These are phyloP conservation scores for Andrena chrysosceles DNA, from an alignment of 2,888 invertebrate species.

Conservation along the genomic window DNA sequence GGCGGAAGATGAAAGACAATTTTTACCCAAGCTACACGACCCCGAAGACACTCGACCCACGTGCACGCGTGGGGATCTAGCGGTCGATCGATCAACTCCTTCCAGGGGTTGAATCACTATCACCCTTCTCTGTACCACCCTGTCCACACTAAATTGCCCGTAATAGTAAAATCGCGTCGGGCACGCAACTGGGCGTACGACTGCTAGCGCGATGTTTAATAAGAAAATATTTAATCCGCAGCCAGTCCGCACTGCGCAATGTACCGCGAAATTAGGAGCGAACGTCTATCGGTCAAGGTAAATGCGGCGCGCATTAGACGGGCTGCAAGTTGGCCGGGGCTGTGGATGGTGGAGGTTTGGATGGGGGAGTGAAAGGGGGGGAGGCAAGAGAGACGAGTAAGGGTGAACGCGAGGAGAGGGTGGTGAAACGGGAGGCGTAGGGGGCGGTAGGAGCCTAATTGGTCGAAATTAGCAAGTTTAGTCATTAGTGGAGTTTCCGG, in stretches of 20 bases:
- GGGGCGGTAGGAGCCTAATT: conserved; percentile 80
- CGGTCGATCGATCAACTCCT: conserved; percentile 19
- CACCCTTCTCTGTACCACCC: conserved; percentile 3
- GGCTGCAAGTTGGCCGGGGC: conserved; percentile 64
- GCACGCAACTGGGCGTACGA: background rate
- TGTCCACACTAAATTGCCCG: conserved; percentile 15
- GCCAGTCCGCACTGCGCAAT: conserved; percentile 70
- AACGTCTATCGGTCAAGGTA: conserved; percentile 82
- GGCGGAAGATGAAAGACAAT: background rate
- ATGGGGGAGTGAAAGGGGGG: background rate
- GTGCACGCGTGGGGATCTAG: conserved; percentile 2
- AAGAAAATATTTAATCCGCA: conserved; percentile 68
- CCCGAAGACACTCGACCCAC: background rate
- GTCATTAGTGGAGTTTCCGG: conserved; percentile 84
- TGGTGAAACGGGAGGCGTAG: conserved; percentile 40
- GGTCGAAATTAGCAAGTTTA: conserved; percentile 85
- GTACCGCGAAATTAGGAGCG: conserved; percentile 73
- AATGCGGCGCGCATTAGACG: conserved; percentile 81
- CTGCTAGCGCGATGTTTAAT: conserved; percentile 46
- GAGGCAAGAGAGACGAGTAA: conserved; percentile 18
- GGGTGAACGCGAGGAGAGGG: conserved; percentile 33
- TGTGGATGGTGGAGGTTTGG: conserved; percentile 8
- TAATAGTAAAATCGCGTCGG: conserved; percentile 1
- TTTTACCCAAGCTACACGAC: background rate
- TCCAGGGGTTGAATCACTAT: background rate